phyloP scores from a whole-genome alignment of 2,888 invertebrate species.

The Andrena marginata region DNA sequence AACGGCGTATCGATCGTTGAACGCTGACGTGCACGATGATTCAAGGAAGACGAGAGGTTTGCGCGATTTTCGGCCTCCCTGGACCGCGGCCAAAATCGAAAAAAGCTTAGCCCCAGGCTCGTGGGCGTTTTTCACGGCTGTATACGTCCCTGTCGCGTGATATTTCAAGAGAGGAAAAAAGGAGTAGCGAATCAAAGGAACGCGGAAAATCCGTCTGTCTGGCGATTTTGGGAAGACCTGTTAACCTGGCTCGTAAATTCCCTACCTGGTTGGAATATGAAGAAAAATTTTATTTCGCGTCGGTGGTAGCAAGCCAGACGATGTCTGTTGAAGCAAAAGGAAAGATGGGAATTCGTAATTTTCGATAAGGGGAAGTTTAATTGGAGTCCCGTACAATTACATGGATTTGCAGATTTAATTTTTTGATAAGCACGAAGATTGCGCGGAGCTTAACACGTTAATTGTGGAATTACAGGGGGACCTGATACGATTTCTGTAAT shows the following conservation, averaged over 20 bases:
- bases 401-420: constrained; percentile 9
- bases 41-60: constrained; percentile 41
- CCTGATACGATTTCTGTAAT: neutral
- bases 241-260: neutral
- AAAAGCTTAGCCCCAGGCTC: constrained; percentile 29
- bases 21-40: constrained; percentile 22
- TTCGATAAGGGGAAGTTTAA: neutral
- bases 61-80: constrained; percentile 46
- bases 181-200: neutral
- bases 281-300: neutral
- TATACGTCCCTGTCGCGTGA: constrained; percentile 18
- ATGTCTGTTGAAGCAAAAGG: neutral
- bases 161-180: constrained; percentile 12
- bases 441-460: neutral
- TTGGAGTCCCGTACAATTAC: neutral
- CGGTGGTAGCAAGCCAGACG: neutral
- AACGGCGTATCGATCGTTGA: constrained; percentile 21
- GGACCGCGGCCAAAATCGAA: constrained; percentile 52
- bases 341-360: neutral
- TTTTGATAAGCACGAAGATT: constrained; percentile 30
- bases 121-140: constrained; percentile 22
- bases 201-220: neutral
- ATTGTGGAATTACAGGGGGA: neutral
- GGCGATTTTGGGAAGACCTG: neutral
- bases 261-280: neutral